A percentile compares a stretch with the other conserved stretches of the same genome.
Conservation (phyloP, 1,140 invertebrate genomes). For the Dreissena rostriformis region DNA sequence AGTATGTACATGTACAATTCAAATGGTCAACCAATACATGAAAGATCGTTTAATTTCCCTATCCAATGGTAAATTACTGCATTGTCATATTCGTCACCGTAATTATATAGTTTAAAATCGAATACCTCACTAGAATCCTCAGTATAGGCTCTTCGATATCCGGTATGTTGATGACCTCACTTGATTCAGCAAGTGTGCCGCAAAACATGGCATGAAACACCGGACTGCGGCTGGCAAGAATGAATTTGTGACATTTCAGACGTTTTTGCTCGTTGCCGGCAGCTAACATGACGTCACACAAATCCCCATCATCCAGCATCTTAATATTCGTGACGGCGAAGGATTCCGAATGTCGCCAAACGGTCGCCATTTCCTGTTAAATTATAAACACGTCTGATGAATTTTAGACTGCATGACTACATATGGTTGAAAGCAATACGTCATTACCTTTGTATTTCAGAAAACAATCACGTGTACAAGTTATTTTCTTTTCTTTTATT, state of each 20-base stretch:
- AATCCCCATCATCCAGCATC: slow-evolving; percentile 60
- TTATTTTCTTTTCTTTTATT: no score
- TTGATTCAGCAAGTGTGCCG: slow-evolving; percentile 83
- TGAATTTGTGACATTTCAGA: slow-evolving; percentile 91
- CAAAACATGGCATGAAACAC: slow-evolving; percentile 94
- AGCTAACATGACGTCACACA: slow-evolving; percentile 65
- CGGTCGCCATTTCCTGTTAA: neutral
- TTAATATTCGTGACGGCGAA: slow-evolving; percentile 56
- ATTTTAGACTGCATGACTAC: no score
- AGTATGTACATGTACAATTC: no score
- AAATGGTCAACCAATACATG: no score
- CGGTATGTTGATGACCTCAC: slow-evolving; percentile 13
- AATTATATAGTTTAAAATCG: no score
- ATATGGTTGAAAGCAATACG: no score
- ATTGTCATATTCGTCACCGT: no score
- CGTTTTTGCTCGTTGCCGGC: slow-evolving; percentile 80
- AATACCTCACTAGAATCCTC: slow-evolving; percentile 43
- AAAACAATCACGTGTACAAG: no score
- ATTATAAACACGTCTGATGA: no score
- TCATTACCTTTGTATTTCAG: no score
- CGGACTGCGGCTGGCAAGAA: slow-evolving; percentile 89
- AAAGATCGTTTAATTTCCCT: no score
- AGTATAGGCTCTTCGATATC: slow-evolving; percentile 56
- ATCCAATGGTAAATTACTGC: no score
- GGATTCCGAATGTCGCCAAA: slow-evolving; percentile 43